Conservation (phyloP, 2,113 vertebrate species). For the Sturnus vulgaris region DNA sequence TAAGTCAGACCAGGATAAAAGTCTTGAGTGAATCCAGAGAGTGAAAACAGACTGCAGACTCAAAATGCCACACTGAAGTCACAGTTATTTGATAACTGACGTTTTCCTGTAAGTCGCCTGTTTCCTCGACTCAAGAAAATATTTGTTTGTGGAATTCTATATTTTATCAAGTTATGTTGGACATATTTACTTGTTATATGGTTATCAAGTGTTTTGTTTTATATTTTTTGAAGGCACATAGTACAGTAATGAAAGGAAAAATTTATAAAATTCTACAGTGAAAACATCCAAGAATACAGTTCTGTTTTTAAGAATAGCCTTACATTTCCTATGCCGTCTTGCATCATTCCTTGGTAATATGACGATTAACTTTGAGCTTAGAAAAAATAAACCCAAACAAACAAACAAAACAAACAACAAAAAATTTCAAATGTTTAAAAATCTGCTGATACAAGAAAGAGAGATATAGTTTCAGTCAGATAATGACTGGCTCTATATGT, state of each 20-base stretch:
- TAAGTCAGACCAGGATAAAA: neutral
- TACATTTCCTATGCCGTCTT: neutral
- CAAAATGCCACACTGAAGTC: neutral
- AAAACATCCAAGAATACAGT: neutral
- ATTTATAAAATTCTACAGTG: neutral
- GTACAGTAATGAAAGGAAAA: neutral
- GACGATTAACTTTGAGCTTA: neutral
- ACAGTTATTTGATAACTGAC: neutral
- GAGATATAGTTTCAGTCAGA: neutral
- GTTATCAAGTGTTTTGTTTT: neutral
- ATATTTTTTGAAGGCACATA: neutral
- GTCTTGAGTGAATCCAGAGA: neutral
- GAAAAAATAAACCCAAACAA: neutral
- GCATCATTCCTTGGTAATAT: neutral
- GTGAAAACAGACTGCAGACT: neutral
- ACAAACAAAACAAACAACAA: neutral
- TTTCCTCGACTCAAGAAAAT: neutral
- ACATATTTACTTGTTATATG: neutral
- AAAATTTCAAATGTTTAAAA: neutral
- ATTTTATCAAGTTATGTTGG: neutral
- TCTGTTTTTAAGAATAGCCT: neutral
- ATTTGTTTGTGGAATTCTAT: neutral
- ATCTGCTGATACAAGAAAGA: neutral
- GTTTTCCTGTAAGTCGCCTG: neutral
- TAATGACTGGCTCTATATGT: neutral